Evolutionary conservation across 1,140 invertebrate genomes (phyloP).

Genomic region (Formica exsecta): DNA sequence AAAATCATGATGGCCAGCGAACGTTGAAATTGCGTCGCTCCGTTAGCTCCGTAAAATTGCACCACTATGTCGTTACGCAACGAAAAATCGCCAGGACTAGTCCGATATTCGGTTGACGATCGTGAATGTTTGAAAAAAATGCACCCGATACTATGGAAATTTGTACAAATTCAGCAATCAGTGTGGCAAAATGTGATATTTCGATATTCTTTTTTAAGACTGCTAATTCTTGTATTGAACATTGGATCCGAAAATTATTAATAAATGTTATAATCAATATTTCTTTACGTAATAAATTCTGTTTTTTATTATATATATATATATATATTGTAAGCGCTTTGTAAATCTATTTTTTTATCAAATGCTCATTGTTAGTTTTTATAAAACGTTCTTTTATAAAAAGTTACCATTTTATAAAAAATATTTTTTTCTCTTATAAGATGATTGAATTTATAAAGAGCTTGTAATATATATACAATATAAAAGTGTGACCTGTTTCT

Average conservation of each 20-base stretch:
- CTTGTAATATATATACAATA: background rate
- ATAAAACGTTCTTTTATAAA: no score
- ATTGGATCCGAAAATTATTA: background rate
- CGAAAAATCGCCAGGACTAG: slow-evolving; percentile 38
- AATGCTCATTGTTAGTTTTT: no score
- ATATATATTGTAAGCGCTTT: no score
- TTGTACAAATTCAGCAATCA: slow-evolving; percentile 5
- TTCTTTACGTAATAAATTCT: background rate
- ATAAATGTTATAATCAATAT: no score
- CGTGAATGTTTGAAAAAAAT: slow-evolving; percentile 24
- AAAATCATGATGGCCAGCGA: slow-evolving; percentile 22
- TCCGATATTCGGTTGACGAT: background rate
- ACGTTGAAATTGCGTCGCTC: slow-evolving; percentile 28
- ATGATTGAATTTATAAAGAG: background rate
- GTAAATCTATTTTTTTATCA: no score
- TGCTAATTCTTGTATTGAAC: background rate
- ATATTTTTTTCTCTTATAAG: background rate
- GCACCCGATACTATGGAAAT: background rate
- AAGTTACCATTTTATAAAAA: no score
- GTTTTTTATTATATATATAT: background rate
- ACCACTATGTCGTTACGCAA: slow-evolving; percentile 28
- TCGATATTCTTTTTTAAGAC: background rate
- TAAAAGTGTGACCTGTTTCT: background rate
- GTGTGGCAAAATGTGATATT: background rate
- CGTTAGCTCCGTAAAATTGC: slow-evolving; percentile 63